phyloP scores from a whole-genome alignment of 2,888 invertebrate genomes.

The Habroteleia sp. region DNA sequence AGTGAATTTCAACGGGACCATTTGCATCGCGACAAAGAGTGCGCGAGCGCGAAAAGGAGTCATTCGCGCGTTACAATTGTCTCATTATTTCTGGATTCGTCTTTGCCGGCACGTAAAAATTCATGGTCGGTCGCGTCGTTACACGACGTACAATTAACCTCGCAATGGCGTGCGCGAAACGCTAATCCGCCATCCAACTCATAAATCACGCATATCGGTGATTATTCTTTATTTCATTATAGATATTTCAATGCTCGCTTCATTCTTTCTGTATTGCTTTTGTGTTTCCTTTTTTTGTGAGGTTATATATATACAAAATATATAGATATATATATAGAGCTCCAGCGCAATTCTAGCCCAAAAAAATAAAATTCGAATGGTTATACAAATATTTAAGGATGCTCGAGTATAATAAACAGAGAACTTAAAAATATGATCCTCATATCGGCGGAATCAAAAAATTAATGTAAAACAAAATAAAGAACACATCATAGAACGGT shows the following conservation, averaged over 20 bases:
- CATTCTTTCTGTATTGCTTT: not conserved
- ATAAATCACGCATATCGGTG: constrained; percentile 18
- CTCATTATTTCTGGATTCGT: constrained; percentile 58
- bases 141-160: constrained; percentile 49
- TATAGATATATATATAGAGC: too few relatives aligned
- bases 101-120: constrained; percentile 54
- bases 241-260: constrained; percentile 9
- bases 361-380: too few relatives aligned
- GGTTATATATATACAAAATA: too few relatives aligned
- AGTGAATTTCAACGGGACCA: constrained; percentile 41
- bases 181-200: constrained; percentile 31
- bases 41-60: constrained; percentile 21
- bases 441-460: too few relatives aligned
- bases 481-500: too few relatives aligned
- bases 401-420: too few relatives aligned
- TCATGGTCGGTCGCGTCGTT: constrained; percentile 47
- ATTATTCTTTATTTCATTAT: constrained; percentile 14
- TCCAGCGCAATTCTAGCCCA: too few relatives aligned
- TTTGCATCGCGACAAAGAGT: constrained; percentile 60
- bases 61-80: constrained; percentile 58
- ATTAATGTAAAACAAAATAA: too few relatives aligned
- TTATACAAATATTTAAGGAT: too few relatives aligned
- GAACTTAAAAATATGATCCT: too few relatives aligned
- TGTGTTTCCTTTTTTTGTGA: constrained; percentile 3
- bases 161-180: constrained; percentile 8